Conservation (phyloP, 92 coral and sea anemone genomes). For the Ricordea florida region DNA sequence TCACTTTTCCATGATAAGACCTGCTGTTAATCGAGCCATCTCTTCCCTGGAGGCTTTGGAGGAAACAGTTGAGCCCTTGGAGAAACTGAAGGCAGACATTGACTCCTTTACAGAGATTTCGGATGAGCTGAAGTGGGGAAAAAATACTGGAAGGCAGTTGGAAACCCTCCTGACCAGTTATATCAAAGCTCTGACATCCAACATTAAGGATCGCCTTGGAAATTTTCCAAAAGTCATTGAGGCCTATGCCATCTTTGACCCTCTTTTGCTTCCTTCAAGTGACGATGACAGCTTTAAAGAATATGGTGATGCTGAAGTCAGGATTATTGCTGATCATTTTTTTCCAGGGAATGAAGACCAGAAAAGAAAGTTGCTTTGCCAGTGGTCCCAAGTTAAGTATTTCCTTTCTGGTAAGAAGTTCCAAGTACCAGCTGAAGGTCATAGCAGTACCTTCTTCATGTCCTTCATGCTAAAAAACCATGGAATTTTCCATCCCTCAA, state of each 20-base stretch:
- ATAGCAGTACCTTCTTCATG: conserved; percentile 23
- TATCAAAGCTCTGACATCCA: background rate
- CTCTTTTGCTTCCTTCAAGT: background rate
- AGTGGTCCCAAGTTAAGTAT: conserved; percentile 12
- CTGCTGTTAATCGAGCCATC: background rate
- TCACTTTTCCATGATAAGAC: conserved; percentile 1
- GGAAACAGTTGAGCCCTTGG: background rate
- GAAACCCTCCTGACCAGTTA: conserved; percentile 7
- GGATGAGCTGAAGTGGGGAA: background rate
- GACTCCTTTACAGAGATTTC: background rate
- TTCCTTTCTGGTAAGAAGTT: conserved; percentile 15
- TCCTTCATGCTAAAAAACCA: conserved; percentile 5
- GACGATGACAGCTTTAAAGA: conserved; percentile 12
- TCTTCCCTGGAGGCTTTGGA: background rate
- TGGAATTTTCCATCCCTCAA: conserved; percentile 19
- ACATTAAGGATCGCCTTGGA: conserved; percentile 30
- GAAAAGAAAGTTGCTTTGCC: conserved; percentile 20
- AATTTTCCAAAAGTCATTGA: conserved; percentile 12
- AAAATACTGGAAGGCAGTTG: conserved; percentile 8
- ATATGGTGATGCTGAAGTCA: conserved; percentile 13
- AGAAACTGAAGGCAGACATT: background rate
- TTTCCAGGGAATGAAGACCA: conserved; percentile 10
- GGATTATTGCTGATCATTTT: conserved; percentile 1
- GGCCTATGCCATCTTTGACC: conserved; percentile 26
- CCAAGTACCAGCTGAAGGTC: background rate